Base-by-base conservation (phyloP, 1,140 invertebrate genomes). In the Matsumurasca onukii region DNA sequence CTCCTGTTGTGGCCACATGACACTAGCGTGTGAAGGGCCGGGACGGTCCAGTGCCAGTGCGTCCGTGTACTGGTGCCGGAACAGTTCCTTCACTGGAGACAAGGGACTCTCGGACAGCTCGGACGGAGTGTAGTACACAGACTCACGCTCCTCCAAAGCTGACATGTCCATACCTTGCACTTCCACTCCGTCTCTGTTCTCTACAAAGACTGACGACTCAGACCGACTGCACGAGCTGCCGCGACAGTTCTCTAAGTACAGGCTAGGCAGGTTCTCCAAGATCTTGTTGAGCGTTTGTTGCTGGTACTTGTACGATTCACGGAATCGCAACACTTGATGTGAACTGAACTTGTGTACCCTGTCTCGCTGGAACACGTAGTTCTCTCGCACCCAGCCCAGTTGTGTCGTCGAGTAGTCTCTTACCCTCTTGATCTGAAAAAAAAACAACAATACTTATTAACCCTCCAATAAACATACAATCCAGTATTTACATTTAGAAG, bases 201-300 rank as follows among this genome's bases (percentile, higher is more conserved):
- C 67, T 2, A 93, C 90, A 75, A 90, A 88, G 1, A 88, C 83
- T 67, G 86, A 83, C 1, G 91, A 92, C 75, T 94, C 92, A 66
- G 89, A 89, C 17, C 89, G 81, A 0, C 91, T 88, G 79, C 92
- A 94, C 0, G 90, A 91, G 12, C 94, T 93, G 69, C 89, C 91
- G 45, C 92, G 88, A 76, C 94, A 95, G 77, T 95, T 96, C 78
- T 97, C 95, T 71, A 97, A 90, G 79, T 98, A 93, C 9, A 95
- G 81, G 75, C 87, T 92, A n/a, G 95, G 95, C 72, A 98, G 82
- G 76, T 95, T 97, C 77, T 98, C 95, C 34, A 98, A 78, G 0
- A 98, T 90, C 78, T 97, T 97, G 79, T 96, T 94, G 5, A 98
- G 79, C 2, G 94, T 95, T 78, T 95, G 92, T 77, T 97, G 95